Evolutionary conservation across 2,888 invertebrate species (phyloP).

Genomic region (Minunthozetes semirufus): DNA sequence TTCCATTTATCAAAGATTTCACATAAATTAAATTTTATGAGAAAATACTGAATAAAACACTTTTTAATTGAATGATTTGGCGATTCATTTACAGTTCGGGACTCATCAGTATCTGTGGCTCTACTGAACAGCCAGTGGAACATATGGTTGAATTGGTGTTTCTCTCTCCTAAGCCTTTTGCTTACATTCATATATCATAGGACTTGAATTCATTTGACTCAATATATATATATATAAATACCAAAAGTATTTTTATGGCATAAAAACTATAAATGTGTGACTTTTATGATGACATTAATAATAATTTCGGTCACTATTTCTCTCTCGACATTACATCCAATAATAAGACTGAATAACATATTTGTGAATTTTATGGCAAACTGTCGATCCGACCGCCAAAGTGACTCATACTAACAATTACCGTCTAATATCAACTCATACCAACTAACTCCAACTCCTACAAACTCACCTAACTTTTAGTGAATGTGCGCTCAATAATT

Average conservation of each 20-base stretch:
- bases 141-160: constrained; percentile 6
- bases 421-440: no score
- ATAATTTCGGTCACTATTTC: no score
- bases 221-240: background rate
- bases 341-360: no score
- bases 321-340: no score
- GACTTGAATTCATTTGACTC: background rate
- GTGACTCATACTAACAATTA: no score
- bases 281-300: no score
- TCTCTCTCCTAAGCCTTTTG: background rate
- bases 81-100: background rate
- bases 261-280: background rate
- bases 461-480: background rate
- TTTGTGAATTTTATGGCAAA: no score
- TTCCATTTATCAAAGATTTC: no score
- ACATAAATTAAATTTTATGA: no score
- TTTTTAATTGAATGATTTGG: background rate
- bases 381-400: no score
- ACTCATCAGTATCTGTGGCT: background rate
- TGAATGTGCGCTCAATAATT: background rate
- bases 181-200: background rate
- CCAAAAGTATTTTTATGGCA: background rate
- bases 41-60: background rate
- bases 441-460: no score
- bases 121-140: background rate